Conservation (phyloP, 2,113 vertebrate genomes). For the Andinoacara biseriatus region DNA sequence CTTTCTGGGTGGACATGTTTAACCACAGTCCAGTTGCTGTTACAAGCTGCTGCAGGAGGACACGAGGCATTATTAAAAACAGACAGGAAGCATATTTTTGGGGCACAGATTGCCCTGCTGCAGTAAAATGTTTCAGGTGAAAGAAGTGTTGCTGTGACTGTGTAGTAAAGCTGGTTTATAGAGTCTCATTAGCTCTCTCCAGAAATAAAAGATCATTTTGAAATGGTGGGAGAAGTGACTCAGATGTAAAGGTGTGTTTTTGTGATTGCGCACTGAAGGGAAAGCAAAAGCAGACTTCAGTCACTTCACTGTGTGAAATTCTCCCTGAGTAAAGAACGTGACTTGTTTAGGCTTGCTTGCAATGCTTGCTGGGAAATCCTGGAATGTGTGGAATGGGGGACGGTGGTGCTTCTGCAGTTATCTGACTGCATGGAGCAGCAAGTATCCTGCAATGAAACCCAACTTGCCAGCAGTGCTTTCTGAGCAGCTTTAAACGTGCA, state of each 20-base stretch:
- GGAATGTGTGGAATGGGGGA: conserved; percentile 83
- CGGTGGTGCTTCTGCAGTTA: conserved; percentile 78
- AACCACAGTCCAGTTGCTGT: conserved; percentile 64
- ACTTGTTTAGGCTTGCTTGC: conserved; percentile 82
- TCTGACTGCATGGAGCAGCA: conserved; percentile 72
- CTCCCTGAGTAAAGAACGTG: conserved; percentile 76
- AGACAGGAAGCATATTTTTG: conserved; percentile 14
- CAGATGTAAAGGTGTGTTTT: conserved; percentile 28
- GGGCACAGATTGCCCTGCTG: conserved; percentile 12
- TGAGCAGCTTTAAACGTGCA: conserved; percentile 42
- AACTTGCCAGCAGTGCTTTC: conserved; percentile 65
- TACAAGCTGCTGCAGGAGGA: conserved; percentile 47
- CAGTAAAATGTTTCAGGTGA: conserved; percentile 28
- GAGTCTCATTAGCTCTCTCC: neutral
- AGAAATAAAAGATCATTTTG: neutral
- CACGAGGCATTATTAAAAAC: conserved; percentile 50
- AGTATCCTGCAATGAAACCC: conserved; percentile 67
- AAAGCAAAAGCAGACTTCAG: conserved; percentile 50
- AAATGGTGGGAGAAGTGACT: neutral
- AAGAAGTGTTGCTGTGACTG: neutral
- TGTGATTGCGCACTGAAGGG: conserved; percentile 18
- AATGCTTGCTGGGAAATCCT: conserved; percentile 82
- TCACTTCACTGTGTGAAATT: conserved; percentile 77
- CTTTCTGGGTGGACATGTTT: conserved; percentile 60
- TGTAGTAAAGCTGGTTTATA: neutral